A percentile compares a stretch with the other conserved stretches of the same genome.
Conservation (phyloP, 2,113 vertebrate species). For the Zeus faber region DNA sequence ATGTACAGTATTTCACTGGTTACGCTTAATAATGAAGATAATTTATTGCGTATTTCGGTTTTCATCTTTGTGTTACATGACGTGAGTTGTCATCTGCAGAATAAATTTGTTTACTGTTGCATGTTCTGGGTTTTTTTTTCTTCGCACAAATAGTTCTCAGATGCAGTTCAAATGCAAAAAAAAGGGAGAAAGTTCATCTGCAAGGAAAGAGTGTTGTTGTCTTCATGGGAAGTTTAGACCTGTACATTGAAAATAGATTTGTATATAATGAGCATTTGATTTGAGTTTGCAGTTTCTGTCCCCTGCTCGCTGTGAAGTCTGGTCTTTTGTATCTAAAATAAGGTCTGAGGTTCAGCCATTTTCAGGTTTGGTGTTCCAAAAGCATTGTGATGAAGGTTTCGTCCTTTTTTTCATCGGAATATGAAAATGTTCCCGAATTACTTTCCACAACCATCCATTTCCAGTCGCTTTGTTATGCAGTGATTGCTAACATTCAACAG, state of each 20-base stretch:
- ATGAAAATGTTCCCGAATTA: too few relatives aligned
- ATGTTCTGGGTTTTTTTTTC: constrained; percentile 76
- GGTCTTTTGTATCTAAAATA: constrained; percentile 45
- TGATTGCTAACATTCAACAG: too few relatives aligned
- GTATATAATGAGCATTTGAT: constrained; percentile 81
- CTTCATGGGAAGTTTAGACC: constrained; percentile 76
- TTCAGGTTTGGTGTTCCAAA: background rate
- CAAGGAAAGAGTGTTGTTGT: constrained; percentile 61
- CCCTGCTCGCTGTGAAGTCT: constrained; percentile 49
- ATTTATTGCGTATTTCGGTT: constrained; percentile 95
- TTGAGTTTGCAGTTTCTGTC: constrained; percentile 74
- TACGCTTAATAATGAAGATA: constrained; percentile 92
- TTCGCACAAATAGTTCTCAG: constrained; percentile 64
- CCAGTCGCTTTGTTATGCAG: too few relatives aligned
- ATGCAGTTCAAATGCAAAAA: constrained; percentile 72
- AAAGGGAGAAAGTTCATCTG: constrained; percentile 76
- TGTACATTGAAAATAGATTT: constrained; percentile 72
- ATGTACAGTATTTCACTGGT: constrained; percentile 92
- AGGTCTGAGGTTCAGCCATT: constrained; percentile 20
- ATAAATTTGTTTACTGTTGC: constrained; percentile 95
- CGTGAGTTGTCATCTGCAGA: constrained; percentile 84
- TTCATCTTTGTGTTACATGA: constrained; percentile 88
- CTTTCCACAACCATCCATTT: too few relatives aligned
- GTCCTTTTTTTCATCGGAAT: too few relatives aligned
- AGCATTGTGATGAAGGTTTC: background rate